A percentile compares a stretch with the other conserved stretches of the same genome.
Evolutionary conservation across 1,140 invertebrate genomes (phyloP).

Genomic region (Melitaea cinxia): DNA sequence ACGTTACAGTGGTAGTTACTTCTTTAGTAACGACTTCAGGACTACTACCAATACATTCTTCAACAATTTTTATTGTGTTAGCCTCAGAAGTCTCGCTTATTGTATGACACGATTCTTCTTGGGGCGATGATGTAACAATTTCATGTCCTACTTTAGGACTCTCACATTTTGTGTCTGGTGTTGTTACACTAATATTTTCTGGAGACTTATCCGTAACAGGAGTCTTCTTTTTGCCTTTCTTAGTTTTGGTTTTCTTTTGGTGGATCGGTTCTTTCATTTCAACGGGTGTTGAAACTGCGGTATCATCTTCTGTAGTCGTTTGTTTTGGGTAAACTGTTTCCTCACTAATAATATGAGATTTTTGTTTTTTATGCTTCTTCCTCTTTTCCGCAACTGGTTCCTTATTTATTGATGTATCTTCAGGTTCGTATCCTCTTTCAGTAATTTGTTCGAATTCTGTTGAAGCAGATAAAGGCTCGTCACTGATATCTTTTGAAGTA

Average conservation of each 20-base stretch:
- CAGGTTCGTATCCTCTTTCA: slow-evolving; percentile 73
- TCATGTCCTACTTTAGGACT: slow-evolving; percentile 64
- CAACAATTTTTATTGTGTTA: slow-evolving; percentile 84
- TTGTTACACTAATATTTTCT: slow-evolving; percentile 16
- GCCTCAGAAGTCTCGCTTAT: slow-evolving; percentile 82
- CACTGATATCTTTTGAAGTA: slow-evolving; percentile 16
- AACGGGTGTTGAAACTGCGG: slow-evolving; percentile 44
- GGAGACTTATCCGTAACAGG: slow-evolving; percentile 24
- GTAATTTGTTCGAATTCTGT: slow-evolving; percentile 63
- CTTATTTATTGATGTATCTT: slow-evolving; percentile 66
- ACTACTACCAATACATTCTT: slow-evolving; percentile 82
- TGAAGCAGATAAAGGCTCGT: slow-evolving; percentile 39
- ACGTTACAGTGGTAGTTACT: slow-evolving; percentile 80
- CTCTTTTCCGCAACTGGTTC: slow-evolving; percentile 49
- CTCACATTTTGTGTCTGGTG: slow-evolving; percentile 42
- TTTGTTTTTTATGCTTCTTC: slow-evolving; percentile 67
- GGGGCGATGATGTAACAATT: slow-evolving; percentile 58
- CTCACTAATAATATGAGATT: slow-evolving; percentile 59
- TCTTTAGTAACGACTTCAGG: slow-evolving; percentile 71
- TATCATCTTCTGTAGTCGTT: slow-evolving; percentile 61
- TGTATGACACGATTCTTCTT: slow-evolving; percentile 82
- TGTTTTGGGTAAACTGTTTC: slow-evolving; percentile 67
- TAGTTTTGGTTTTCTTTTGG: slow-evolving; percentile 56
- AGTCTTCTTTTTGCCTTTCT: slow-evolving; percentile 57
- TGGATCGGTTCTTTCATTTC: slow-evolving; percentile 50